Percentiles rank a stretch among this genome's conserved stretches.
These are phyloP conservation scores for Euura saliciscinereae DNA, from an alignment of 1,140 invertebrate species.

Conservation along the genomic window DNA sequence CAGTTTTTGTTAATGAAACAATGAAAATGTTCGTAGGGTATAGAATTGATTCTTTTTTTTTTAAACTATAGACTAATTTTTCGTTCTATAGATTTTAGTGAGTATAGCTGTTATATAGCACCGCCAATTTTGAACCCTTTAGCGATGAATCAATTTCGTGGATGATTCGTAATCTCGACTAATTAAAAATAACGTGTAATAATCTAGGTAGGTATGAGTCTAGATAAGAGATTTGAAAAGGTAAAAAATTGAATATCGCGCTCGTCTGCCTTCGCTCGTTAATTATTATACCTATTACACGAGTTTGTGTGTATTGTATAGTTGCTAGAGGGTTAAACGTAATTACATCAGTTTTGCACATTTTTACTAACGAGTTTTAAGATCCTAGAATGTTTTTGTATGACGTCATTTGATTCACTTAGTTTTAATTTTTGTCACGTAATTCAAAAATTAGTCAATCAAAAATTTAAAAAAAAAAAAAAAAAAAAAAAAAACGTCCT, in stretches of 20 bases:
- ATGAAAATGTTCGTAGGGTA: too few relatives aligned
- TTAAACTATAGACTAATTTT: too few relatives aligned
- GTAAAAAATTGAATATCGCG: neutral
- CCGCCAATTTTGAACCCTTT: neutral
- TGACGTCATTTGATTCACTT: neutral
- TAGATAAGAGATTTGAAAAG: neutral
- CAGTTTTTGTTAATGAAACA: too few relatives aligned
- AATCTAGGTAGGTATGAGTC: neutral
- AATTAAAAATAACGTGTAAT: neutral
- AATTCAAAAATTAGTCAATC: neutral
- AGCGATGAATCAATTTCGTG: neutral
- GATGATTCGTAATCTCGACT: neutral
- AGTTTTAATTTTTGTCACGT: too few relatives aligned
- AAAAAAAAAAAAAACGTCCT: neutral
- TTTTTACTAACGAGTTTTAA: neutral
- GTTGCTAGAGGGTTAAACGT: neutral
- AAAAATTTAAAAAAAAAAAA: neutral
- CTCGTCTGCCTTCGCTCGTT: neutral
- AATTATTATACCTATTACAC: neutral
- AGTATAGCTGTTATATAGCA: neutral
- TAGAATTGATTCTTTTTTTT: too few relatives aligned
- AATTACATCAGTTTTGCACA: neutral
- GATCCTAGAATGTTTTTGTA: neutral
- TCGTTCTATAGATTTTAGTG: too few relatives aligned
- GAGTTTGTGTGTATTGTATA: neutral